Evolutionary conservation across 2,888 invertebrate species (phyloP).

Genomic region (Hedya salicella): DNA sequence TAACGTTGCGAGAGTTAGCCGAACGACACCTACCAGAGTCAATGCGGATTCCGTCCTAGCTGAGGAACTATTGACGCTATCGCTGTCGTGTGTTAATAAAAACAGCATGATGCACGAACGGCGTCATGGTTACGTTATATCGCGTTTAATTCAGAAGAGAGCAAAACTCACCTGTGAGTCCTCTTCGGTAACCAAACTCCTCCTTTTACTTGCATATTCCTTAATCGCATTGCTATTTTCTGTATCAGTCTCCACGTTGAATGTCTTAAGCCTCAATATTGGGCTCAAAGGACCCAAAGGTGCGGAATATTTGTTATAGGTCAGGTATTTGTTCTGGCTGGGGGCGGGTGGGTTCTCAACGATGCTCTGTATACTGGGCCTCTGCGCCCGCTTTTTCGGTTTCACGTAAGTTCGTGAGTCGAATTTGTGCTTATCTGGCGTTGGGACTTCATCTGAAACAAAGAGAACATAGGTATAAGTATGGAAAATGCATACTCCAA

Average conservation of each 20-base stretch:
- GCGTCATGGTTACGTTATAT: no score
- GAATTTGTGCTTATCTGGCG: constrained; percentile 82
- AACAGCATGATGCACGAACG: no score
- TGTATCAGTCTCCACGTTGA: constrained; percentile 75
- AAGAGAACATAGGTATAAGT: not conserved
- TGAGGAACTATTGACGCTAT: no score
- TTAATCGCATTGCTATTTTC: constrained; percentile 70
- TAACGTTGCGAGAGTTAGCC: no score
- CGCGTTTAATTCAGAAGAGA: no score
- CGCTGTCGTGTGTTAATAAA: no score
- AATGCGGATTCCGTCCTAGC: no score
- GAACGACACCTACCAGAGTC: no score
- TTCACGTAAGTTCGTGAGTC: constrained; percentile 89
- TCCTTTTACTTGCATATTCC: constrained; percentile 73
- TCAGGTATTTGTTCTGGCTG: constrained; percentile 70
- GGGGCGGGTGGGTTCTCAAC: constrained; percentile 69
- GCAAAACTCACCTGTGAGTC: constrained; percentile 72
- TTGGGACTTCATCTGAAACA: constrained; percentile 67
- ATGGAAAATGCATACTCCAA: no score
- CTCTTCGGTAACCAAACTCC: constrained; percentile 73
- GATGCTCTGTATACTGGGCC: constrained; percentile 86
- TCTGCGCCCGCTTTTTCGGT: constrained; percentile 85
- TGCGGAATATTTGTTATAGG: constrained; percentile 77
- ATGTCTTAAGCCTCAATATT: constrained; percentile 75
- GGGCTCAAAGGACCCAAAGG: constrained; percentile 72